Percentiles rank a stretch among this genome's conserved stretches.
Evolutionary conservation across 2,797 vertebrate species (phyloP).

Genomic region (Momotus momota): DNA sequence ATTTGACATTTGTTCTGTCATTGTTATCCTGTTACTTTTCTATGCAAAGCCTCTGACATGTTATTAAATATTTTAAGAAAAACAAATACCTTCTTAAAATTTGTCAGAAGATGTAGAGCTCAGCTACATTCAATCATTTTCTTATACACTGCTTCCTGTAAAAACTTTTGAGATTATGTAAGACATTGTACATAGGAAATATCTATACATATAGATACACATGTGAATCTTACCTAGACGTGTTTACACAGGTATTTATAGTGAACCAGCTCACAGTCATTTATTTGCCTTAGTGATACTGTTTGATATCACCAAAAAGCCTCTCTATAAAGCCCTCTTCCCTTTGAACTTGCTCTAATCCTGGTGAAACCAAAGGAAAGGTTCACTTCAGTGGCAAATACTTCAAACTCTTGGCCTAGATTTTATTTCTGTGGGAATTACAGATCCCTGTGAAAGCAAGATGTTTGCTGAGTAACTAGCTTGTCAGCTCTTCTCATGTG

Average conservation of each 20-base stretch:
- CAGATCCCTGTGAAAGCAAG: background rate
- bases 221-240: background rate
- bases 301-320: background rate
- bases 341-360: background rate
- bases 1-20: background rate
- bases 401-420: background rate
- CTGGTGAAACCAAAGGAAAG: background rate
- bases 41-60: background rate
- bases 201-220: rapidly evolving
- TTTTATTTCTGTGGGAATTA: background rate
- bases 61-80: background rate
- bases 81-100: background rate
- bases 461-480: background rate
- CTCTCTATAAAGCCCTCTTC: background rate
- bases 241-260: background rate
- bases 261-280: slow-evolving; percentile 2
- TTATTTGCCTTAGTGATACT: background rate
- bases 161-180: background rate
- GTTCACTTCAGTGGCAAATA: background rate
- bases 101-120: background rate
- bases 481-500: background rate
- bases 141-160: background rate
- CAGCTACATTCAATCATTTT: background rate
- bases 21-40: background rate
- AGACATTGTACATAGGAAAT: background rate